Conservation (phyloP, 2,113 vertebrate species). For the Brachypteracias leptosomus region DNA sequence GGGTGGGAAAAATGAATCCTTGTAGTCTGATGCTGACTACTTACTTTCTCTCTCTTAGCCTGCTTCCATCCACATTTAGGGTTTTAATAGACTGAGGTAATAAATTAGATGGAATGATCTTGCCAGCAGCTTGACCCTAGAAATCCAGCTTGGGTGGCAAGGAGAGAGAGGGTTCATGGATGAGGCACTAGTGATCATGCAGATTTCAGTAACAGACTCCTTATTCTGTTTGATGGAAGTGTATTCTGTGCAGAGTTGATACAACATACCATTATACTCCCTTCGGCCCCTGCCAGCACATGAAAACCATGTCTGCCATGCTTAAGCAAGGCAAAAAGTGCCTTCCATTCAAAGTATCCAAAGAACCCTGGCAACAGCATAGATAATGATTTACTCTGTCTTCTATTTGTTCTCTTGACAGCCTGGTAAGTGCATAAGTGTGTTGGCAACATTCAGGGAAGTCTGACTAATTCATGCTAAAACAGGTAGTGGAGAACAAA, state of each 20-base stretch:
- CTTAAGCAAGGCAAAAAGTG: background rate
- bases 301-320: background rate
- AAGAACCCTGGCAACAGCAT: background rate
- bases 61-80: background rate
- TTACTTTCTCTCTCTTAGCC: background rate
- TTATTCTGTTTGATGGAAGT: background rate
- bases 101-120: background rate
- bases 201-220: background rate
- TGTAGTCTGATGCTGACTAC: background rate
- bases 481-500: background rate
- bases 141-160: background rate
- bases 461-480: background rate
- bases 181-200: background rate
- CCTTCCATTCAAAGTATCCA: background rate
- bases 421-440: background rate
- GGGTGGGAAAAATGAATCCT: background rate
- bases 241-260: background rate
- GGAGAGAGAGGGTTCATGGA: background rate
- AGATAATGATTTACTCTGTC: background rate
- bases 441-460: background rate
- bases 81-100: background rate
- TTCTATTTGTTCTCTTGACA: background rate
- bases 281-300: background rate
- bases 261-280: background rate
- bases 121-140: background rate